Evolutionary conservation across 1,140 invertebrate genomes (phyloP).

Genomic region (Heterodera schachtii): DNA sequence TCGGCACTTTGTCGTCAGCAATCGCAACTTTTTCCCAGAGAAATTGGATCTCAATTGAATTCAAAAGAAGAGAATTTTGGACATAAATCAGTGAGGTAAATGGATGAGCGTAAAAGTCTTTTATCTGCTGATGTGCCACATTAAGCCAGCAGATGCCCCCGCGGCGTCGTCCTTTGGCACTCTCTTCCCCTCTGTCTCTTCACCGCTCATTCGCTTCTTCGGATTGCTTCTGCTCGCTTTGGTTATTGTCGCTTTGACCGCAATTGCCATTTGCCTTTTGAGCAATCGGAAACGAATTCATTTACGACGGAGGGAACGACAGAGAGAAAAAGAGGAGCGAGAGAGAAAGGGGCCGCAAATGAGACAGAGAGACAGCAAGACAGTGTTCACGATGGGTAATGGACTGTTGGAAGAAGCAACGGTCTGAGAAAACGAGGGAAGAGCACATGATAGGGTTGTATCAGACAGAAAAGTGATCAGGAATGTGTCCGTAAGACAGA

Average conservation of each 20-base stretch:
- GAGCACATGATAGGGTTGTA: no score
- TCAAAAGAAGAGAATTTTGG: background rate
- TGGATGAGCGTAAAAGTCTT: background rate
- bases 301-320: constrained; percentile 5
- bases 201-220: constrained; percentile 9
- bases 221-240: constrained; percentile 17
- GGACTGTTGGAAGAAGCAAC: no score
- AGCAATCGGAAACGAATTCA: background rate
- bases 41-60: constrained; percentile 1
- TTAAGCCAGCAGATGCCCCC: no score
- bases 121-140: no score
- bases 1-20: constrained; percentile 3
- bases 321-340: background rate
- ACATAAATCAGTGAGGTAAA: background rate
- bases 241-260: background rate
- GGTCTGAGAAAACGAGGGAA: no score
- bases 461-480: no score
- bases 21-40: background rate
- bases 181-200: constrained; percentile 13
- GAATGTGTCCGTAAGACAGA: no score
- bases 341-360: background rate
- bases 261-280: constrained; percentile 11
- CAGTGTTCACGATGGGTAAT: no score
- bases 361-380: background rate
- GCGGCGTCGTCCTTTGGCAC: background rate